A percentile compares a stretch with the other conserved stretches of the same genome.
phyloP scores from a whole-genome alignment of 2,113 vertebrate species.

The Mustela lutreola region DNA sequence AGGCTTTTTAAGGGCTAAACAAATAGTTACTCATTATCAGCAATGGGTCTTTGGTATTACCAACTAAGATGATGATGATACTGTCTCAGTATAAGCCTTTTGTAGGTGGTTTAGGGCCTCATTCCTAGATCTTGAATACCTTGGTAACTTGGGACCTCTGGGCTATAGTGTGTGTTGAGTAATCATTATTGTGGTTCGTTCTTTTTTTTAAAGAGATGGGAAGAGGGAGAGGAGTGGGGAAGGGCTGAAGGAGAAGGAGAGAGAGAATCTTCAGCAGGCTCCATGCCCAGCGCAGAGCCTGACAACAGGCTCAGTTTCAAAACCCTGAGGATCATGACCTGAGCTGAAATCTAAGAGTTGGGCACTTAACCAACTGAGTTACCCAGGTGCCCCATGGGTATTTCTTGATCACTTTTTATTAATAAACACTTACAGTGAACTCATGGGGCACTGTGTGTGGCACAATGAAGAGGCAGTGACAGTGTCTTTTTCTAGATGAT shows the following conservation, averaged over 20 bases:
- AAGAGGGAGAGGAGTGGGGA: neutral
- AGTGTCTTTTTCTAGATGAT: neutral
- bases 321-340: neutral
- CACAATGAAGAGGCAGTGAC: neutral
- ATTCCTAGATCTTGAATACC: neutral
- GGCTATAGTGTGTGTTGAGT: neutral
- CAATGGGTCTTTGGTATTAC: neutral
- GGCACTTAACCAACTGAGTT: neutral
- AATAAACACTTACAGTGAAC: neutral
- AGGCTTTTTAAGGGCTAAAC: conserved; percentile 14
- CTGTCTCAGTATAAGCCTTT: neutral
- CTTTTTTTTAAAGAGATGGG: neutral
- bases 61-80: neutral
- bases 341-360: neutral
- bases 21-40: conserved; percentile 10
- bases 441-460: neutral
- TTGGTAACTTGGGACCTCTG: neutral
- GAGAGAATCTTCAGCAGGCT: neutral
- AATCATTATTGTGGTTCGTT: neutral
- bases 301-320: neutral
- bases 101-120: neutral
- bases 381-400: neutral
- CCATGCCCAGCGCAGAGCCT: neutral
- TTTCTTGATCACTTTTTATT: conserved; percentile 37
- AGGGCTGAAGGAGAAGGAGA: neutral